A percentile compares a stretch with the other conserved stretches of the same genome.
phyloP scores from a whole-genome alignment of 2,113 vertebrate species.

The Numida meleagris region DNA sequence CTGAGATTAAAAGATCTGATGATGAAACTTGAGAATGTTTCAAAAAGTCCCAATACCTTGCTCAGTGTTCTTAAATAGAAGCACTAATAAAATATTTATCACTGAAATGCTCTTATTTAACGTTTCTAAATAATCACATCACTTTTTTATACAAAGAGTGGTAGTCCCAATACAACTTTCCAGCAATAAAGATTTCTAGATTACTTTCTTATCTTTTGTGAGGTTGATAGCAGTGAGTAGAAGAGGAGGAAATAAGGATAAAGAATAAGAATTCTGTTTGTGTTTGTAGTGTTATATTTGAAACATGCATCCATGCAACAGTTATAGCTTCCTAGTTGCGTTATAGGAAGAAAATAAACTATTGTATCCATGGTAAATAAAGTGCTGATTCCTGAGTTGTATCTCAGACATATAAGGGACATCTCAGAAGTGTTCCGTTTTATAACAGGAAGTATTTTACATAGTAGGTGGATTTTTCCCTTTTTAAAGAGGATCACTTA shows the following conservation, averaged over 20 bases:
- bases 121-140: slow-evolving; percentile 29
- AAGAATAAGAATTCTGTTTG: not conserved
- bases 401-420: slow-evolving; percentile 9
- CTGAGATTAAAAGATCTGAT: not conserved
- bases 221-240: not conserved
- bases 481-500: slow-evolving; percentile 12
- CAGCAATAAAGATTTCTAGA: slow-evolving; percentile 43
- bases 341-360: not conserved
- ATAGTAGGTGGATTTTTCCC: not conserved
- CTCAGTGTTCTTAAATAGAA: slow-evolving; percentile 25
- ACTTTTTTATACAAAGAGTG: slow-evolving; percentile 34
- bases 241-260: not conserved
- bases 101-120: slow-evolving; percentile 51
- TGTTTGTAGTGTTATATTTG: not conserved
- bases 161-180: slow-evolving; percentile 15
- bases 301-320: not conserved
- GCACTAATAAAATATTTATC: slow-evolving; percentile 59
- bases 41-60: not conserved
- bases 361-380: not conserved
- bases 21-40: not conserved
- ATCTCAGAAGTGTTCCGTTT: slow-evolving; percentile 33
- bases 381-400: slow-evolving; percentile 9
- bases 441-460: slow-evolving; percentile 36
- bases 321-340: not conserved
- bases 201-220: not conserved